A percentile compares a stretch with the other conserved stretches of the same genome.
phyloP scores from a whole-genome alignment of 1,140 invertebrate species.

The Tetramorium simillimum region DNA sequence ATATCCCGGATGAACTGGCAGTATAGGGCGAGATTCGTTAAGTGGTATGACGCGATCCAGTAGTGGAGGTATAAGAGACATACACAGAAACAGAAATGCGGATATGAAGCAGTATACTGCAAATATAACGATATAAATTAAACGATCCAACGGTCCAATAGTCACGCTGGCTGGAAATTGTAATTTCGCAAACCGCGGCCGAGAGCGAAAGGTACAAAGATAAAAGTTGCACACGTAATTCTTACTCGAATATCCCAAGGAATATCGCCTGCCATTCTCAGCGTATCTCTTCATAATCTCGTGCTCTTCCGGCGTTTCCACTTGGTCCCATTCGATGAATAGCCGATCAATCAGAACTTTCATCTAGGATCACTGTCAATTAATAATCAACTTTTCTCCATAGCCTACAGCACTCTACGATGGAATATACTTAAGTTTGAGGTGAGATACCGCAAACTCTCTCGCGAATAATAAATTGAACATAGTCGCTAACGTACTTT shows the following conservation, averaged over 20 bases:
- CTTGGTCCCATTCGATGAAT: conserved; percentile 18
- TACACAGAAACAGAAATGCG: not conserved
- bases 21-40: conserved; percentile 40
- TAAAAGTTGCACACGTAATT: not conserved
- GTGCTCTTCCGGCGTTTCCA: conserved; percentile 21
- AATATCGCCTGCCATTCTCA: conserved; percentile 13
- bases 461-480: not conserved
- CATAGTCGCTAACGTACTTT: conserved; percentile 2
- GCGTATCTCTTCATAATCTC: conserved; percentile 48
- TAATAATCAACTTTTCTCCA: not conserved
- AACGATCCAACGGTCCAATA: no score
- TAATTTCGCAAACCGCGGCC: no score
- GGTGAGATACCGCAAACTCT: not conserved
- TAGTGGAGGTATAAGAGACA: conserved; percentile 21
- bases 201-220: not conserved
- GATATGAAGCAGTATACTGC: conserved; percentile 14
- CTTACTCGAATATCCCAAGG: conserved; percentile 32
- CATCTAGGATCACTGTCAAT: conserved; percentile 25
- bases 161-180: no score
- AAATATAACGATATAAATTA: no score
- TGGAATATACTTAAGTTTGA: not conserved
- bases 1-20: not conserved
- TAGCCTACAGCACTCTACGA: not conserved
- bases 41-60: conserved; percentile 42
- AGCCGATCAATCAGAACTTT: conserved; percentile 29